Conservation (phyloP, 2,797 vertebrate species). For the Paedocypris micromegethes region DNA sequence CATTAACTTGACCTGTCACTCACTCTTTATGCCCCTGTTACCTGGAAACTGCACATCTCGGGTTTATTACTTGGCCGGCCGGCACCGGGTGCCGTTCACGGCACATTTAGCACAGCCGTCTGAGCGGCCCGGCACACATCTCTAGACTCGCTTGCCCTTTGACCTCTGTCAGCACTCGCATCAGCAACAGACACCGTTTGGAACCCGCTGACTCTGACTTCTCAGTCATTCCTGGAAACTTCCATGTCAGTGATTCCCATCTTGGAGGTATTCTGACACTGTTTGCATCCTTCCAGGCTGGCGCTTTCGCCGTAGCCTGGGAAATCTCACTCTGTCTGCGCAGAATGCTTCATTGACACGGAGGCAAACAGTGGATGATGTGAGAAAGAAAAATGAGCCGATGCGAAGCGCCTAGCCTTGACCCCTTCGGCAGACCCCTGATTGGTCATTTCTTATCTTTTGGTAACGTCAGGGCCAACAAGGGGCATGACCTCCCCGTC, state of each 20-base stretch:
- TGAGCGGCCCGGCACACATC: constrained; percentile 2
- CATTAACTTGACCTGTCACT: constrained; percentile 56
- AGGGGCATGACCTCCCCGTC: constrained; percentile 33
- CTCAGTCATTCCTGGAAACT: constrained; percentile 8
- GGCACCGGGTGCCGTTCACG: constrained; percentile 36
- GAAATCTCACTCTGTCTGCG: constrained; percentile 61
- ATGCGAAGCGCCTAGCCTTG: constrained; percentile 53
- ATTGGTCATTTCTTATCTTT: constrained; percentile 30
- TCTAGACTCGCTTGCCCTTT: constrained; percentile 8
- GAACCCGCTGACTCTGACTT: background rate
- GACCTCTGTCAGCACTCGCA: background rate
- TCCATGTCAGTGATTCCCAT: background rate
- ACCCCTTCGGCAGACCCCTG: constrained; percentile 35
- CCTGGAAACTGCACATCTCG: constrained; percentile 59
- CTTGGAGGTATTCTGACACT: background rate
- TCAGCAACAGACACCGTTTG: constrained; percentile 1
- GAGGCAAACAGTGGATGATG: constrained; percentile 54
- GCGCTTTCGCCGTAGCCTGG: constrained; percentile 50
- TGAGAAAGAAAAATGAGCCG: constrained; percentile 35
- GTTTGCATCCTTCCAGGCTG: constrained; percentile 38
- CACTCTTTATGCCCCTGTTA: constrained; percentile 49
- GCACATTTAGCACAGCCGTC: constrained; percentile 35
- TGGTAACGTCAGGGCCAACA: constrained; percentile 3
- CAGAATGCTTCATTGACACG: constrained; percentile 50
- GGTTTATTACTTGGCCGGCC: constrained; percentile 50